Conservation (phyloP, 1,140 invertebrate genomes). For the Leptinotarsa defecta region DNA sequence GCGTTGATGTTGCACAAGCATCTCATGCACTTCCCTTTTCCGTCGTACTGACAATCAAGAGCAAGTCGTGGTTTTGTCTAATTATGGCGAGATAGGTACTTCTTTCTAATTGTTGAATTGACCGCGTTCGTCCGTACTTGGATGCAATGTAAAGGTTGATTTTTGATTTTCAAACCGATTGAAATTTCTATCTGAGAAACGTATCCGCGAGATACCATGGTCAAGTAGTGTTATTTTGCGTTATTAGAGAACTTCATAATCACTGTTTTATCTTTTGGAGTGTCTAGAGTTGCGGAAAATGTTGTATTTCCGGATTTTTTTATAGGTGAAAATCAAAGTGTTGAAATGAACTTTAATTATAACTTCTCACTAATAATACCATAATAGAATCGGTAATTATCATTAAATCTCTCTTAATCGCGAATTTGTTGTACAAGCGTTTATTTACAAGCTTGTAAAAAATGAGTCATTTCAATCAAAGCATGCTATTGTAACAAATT, state of each 20-base stretch:
- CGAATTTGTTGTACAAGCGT: no score
- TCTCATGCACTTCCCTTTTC: slow-evolving; percentile 11
- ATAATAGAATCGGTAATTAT: no score
- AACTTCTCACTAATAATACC: no score
- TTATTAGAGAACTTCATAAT: not conserved
- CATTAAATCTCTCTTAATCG: no score
- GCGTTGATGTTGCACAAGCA: slow-evolving; percentile 10
- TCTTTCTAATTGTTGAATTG: not conserved
- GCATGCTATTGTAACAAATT: no score
- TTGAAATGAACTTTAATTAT: not conserved
- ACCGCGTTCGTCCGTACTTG: not conserved
- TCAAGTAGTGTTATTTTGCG: not conserved
- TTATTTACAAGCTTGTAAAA: no score
- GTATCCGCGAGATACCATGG: not conserved
- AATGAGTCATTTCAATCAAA: no score
- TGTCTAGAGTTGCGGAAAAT: not conserved
- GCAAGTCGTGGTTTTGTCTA: slow-evolving; percentile 3
- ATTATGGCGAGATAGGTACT: not conserved
- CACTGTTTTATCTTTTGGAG: not conserved
- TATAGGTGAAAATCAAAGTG: not conserved
- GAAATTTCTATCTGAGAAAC: not conserved
- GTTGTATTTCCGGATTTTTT: not conserved
- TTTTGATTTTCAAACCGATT: not conserved
- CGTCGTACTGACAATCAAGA: not conserved
- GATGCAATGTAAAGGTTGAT: not conserved